Evolutionary conservation across 2,888 invertebrate species (phyloP), one percentile per base, ranked within the genome.

Genomic region (Chrysolina americana): DNA sequence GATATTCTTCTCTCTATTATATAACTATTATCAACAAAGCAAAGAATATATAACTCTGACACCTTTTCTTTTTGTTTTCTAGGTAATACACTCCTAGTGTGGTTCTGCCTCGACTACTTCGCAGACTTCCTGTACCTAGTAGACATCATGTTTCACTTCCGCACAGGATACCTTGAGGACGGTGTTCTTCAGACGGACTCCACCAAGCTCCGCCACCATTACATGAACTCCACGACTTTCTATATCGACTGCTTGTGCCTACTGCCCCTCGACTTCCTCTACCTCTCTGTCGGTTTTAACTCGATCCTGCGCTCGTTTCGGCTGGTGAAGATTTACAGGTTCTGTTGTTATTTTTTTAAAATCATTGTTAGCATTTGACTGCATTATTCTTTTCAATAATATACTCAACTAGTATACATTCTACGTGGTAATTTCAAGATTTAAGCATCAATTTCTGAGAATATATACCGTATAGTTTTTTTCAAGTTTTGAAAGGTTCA

Each of bases 171-270:
- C 89, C 90, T 98, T 82, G 98, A 98, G 89, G 98, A 99, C 88
- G 99, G 99, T 74, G 98, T 99, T 76, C 91, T 99, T 77, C 98
- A 99, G 88, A 98, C 98, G 74, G 98, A 98, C 89, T 93, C 97
- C 76, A 93, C 93, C 17, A 98, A 98, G 89, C 91, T 99, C 81
- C 93, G 98, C 70, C 94, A 96, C 83, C 98, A 99, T 89, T 99
- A 99, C 90, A 97, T 98, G 96, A 98, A 98, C 91, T 97, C 94
- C 83, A 88, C 88, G 78, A 96, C 95, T 81, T 99, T 99, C 91
- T 99, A 99, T 92, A 96, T 98, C 88, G 98, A 99, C 92, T 98
- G 98, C 90, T 92, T 99, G 89, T 98, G 98, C 91, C 93, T 99
- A 87, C 91, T 99, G 87, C 99, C 99, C 82, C 91, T 99, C 88